Percentiles rank a stretch among this genome's conserved stretches.
Conservation (phyloP, 2,797 vertebrate species). For the Chiloscyllium punctatum region DNA sequence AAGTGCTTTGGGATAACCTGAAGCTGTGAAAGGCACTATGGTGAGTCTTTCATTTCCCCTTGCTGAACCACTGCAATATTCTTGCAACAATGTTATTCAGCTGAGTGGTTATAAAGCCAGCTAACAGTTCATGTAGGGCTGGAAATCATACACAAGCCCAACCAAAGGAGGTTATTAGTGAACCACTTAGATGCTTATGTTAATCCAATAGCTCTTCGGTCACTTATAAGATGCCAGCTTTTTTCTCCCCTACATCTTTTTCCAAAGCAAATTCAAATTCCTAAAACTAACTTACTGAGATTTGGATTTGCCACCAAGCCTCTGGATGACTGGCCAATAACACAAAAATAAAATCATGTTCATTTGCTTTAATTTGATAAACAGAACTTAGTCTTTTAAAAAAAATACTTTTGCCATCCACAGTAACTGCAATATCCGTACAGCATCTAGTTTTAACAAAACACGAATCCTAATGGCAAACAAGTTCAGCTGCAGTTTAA, state of each 20-base stretch:
- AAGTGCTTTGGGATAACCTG: not conserved
- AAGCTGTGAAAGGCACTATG: not conserved
- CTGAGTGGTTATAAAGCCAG: not conserved
- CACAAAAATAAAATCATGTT: not conserved
- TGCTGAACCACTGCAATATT: not conserved
- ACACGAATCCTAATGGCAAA: not conserved
- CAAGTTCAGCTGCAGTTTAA: not conserved
- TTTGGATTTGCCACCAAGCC: not conserved
- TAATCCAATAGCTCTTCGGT: not conserved
- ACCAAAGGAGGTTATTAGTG: not conserved
- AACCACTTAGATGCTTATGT: not conserved
- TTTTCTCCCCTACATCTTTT: not conserved
- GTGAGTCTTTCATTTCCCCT: not conserved
- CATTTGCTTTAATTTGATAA: not conserved
- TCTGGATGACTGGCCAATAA: not conserved
- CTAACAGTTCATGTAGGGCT: not conserved
- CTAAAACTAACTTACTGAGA: not conserved
- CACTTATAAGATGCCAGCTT: not conserved
- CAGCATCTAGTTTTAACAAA: not conserved
- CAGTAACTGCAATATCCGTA: not conserved
- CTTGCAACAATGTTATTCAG: not conserved
- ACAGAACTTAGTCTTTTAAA: not conserved
- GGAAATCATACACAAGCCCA: not conserved
- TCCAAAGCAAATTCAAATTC: not conserved
- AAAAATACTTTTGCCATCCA: not conserved